Evolutionary conservation across 2,888 invertebrate genomes (phyloP).

Genomic region (Agriopis aurantiaria): DNA sequence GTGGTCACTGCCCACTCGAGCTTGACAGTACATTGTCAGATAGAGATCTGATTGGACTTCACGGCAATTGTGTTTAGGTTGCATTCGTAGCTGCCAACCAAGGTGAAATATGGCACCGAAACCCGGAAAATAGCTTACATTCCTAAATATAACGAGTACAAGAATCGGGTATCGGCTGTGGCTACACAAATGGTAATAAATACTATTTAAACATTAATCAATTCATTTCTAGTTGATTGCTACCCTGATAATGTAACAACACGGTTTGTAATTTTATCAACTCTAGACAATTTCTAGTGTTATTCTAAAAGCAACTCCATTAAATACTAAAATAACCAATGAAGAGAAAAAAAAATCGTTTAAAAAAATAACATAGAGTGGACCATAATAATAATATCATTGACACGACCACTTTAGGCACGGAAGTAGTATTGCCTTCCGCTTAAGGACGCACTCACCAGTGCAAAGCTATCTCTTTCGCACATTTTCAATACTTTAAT

Average conservation of each 20-base stretch:
- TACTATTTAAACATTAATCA: constrained; percentile 29
- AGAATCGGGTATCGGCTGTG: background rate
- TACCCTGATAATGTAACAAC: background rate
- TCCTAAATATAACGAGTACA: constrained; percentile 27
- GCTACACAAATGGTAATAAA: constrained; percentile 20
- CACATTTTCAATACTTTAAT: too few relatives aligned
- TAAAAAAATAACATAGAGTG: too few relatives aligned
- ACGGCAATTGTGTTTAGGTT: constrained; percentile 49
- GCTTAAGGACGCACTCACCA: too few relatives aligned
- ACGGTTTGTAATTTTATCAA: background rate
- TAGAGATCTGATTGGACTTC: constrained; percentile 55
- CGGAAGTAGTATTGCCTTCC: too few relatives aligned
- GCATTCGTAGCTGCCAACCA: constrained; percentile 32
- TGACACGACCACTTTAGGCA: too few relatives aligned
- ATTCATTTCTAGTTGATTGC: constrained; percentile 18
- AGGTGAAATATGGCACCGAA: constrained; percentile 32
- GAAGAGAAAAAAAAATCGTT: too few relatives aligned
- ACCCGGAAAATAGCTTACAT: constrained; percentile 39
- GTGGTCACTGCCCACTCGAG: constrained; percentile 49
- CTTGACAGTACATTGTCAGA: constrained; percentile 49
- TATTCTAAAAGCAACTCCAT: too few relatives aligned
- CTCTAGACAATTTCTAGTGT: background rate
- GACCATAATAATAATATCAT: too few relatives aligned
- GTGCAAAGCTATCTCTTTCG: too few relatives aligned
- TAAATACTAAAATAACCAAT: too few relatives aligned